Conservation (phyloP, 2,888 invertebrate genomes). For the Melieria crassipennis region DNA sequence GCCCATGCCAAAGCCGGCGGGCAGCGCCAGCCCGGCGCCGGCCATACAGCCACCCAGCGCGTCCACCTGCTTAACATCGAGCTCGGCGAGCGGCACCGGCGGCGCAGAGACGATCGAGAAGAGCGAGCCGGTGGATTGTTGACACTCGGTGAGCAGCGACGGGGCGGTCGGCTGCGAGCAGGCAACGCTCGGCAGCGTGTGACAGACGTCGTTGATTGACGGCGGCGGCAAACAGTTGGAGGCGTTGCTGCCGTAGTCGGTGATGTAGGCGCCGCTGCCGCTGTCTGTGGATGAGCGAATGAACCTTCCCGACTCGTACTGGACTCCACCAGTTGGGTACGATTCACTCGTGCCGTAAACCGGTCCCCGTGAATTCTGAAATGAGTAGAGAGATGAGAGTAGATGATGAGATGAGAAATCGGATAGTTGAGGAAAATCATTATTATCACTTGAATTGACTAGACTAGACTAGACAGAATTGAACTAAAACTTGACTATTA, state of each 20-base stretch:
- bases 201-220: slow-evolving; percentile 37
- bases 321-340: slow-evolving; percentile 66
- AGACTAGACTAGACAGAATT: no score
- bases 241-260: slow-evolving; percentile 39
- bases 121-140: slow-evolving; percentile 69
- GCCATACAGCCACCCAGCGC: slow-evolving; percentile 39
- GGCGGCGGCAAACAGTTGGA: slow-evolving; percentile 39
- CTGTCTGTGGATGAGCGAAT: slow-evolving; percentile 56
- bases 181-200: slow-evolving; percentile 47
- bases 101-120: slow-evolving; percentile 78
- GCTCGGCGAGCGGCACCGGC: slow-evolving; percentile 67
- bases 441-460: no score
- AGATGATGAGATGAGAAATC: background rate
- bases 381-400: slow-evolving; percentile 6
- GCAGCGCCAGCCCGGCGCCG: slow-evolving; percentile 33
- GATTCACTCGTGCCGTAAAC: slow-evolving; percentile 67
- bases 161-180: slow-evolving; percentile 54
- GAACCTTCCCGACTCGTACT: slow-evolving; percentile 66
- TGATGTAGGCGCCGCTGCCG: slow-evolving; percentile 36
- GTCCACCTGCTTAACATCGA: slow-evolving; percentile 61
- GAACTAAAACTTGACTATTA: no score
- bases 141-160: slow-evolving; percentile 54
- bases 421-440: no score
- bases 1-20: slow-evolving; percentile 38
- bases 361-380: slow-evolving; percentile 66